A percentile compares a stretch with the other conserved stretches of the same genome.
phyloP scores from a whole-genome alignment of 1,140 invertebrate species.

The Rhagoletis pomonella region DNA sequence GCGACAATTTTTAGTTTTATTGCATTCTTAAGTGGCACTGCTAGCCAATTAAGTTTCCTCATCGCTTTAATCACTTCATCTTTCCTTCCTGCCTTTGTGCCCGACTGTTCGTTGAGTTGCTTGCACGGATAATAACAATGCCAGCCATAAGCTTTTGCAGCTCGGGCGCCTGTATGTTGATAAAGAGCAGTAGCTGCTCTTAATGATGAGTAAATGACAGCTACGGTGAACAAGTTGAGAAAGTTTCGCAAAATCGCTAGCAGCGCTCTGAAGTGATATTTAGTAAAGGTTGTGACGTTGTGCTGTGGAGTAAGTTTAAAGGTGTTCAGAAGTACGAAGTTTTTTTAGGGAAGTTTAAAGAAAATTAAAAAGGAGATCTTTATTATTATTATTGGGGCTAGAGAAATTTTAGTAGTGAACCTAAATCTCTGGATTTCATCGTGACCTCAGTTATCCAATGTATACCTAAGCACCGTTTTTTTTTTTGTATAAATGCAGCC shows the following conservation, averaged over 20 bases:
- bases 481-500: too few species aligned
- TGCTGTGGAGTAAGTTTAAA: not conserved
- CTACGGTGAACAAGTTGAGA: not conserved
- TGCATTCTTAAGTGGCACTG: slow-evolving; percentile 36
- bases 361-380: too few species aligned
- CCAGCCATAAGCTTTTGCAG: slow-evolving; percentile 1
- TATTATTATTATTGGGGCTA: too few species aligned
- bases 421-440: too few species aligned
- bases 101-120: not conserved
- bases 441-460: too few species aligned
- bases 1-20: slow-evolving; percentile 47
- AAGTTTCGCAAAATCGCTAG: slow-evolving; percentile 38
- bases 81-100: not conserved
- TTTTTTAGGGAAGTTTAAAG: too few species aligned
- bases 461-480: too few species aligned
- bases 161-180: not conserved
- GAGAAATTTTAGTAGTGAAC: too few species aligned
- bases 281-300: not conserved
- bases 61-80: slow-evolving; percentile 42
- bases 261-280: not conserved
- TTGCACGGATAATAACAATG: slow-evolving; percentile 13
- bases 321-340: too few species aligned
- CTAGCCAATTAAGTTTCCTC: slow-evolving; percentile 39
- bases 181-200: not conserved
- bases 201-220: slow-evolving; percentile 45